Percentiles rank a stretch among this genome's conserved stretches.
phyloP scores from a whole-genome alignment of 2,113 vertebrate genomes.

The Genyomyrus donnyi region DNA sequence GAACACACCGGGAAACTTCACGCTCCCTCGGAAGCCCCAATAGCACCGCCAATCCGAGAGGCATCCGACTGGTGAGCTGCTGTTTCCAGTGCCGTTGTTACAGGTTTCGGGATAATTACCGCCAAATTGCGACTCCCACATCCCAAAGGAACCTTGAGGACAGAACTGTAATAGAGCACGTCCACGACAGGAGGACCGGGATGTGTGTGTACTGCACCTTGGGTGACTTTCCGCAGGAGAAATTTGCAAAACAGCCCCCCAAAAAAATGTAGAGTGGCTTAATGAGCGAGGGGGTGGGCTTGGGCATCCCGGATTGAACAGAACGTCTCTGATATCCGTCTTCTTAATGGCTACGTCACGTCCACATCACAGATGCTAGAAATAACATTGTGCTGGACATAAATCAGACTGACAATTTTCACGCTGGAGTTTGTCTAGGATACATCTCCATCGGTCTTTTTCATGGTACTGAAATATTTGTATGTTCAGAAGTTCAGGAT shows the following conservation, averaged over 20 bases:
- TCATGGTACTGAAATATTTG: neutral
- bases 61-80: neutral
- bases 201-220: neutral
- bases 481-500: slow-evolving; percentile 20
- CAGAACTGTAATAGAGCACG: neutral
- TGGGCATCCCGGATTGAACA: neutral
- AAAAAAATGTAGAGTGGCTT: neutral
- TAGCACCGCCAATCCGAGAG: neutral
- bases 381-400: neutral
- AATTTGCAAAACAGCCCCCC: neutral
- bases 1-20: neutral
- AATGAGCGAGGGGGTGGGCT: neutral
- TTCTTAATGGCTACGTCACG: neutral
- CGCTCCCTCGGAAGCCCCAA: neutral
- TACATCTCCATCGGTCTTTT: neutral
- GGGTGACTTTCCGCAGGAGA: neutral
- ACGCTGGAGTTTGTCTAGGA: neutral
- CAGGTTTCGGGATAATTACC: neutral
- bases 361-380: neutral
- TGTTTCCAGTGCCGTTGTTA: neutral
- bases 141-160: neutral
- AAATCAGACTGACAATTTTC: neutral
- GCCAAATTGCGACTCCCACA: neutral
- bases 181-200: neutral
- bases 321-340: neutral